phyloP scores from a whole-genome alignment of 2,113 vertebrate species.

The Microcebus lehilahytsara region DNA sequence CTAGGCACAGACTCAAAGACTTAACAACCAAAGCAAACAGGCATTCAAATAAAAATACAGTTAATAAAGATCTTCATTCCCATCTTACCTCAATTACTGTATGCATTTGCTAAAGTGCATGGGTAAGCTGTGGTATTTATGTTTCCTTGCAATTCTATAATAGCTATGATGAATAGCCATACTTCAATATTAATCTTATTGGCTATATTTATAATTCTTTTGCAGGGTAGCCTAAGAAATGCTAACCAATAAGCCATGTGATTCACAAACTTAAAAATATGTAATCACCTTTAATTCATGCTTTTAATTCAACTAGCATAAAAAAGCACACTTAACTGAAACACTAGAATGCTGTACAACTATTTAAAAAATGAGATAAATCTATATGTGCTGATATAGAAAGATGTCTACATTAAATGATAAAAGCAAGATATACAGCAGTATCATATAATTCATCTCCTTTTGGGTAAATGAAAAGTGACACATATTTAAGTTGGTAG shows the following conservation, averaged over 20 bases:
- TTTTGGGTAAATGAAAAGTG: slow-evolving; percentile 7
- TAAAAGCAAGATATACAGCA: not conserved
- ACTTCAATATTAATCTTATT: slow-evolving; percentile 7
- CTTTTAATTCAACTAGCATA: slow-evolving; percentile 34
- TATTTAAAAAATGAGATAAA: slow-evolving; percentile 18
- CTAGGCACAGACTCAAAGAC: not conserved
- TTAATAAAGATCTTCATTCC: not conserved
- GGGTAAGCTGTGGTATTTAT: not conserved
- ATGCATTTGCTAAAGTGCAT: not conserved
- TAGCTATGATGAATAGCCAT: not conserved
- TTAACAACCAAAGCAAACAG: not conserved
- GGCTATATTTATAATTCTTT: slow-evolving; percentile 35
- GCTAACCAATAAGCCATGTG: not conserved
- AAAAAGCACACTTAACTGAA: not conserved
- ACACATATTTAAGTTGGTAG: not conserved
- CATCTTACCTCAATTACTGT: not conserved
- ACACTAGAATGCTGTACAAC: not conserved
- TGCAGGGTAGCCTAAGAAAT: not conserved
- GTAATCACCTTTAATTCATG: not conserved
- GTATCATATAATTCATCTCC: not conserved
- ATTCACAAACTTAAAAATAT: slow-evolving; percentile 32
- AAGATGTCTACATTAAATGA: not conserved
- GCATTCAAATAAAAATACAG: not conserved
- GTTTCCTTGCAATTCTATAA: not conserved
- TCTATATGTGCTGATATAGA: not conserved